Evolutionary conservation across 1,140 invertebrate genomes (phyloP), one percentile per base, ranked within the genome.

Genomic region (Venturia canescens): DNA sequence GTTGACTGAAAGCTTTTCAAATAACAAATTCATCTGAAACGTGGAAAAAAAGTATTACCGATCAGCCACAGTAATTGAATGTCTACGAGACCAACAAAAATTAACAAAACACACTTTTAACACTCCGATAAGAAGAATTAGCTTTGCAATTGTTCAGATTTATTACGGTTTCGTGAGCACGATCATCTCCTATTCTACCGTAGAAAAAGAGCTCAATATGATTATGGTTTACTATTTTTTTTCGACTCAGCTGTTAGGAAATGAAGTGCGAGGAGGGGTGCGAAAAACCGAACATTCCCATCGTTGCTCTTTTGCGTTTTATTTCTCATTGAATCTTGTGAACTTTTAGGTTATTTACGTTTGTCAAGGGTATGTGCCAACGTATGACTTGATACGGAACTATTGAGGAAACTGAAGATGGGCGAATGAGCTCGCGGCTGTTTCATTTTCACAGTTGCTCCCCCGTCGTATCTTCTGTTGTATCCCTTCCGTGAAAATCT

Each of bases 401-500:
- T 34, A 63, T 16, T 34, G 50, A n/a, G 16, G 16, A 18, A 53
- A 63, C 80, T 78, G 79, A 84, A 85, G 77, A 83, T 80, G 63
- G 82, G 71, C 81, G 80, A 60, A 60, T 76, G 53, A 23, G 72
- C 50, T 38, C 57, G 48, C 78, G 60, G 21, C 23, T n/a, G n/a
- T n/a, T 23, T 63, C 69, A 72, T 84, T 84, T 80, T 29, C 16
- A 16, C 66, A 31, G 29, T 18, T 18, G 18, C 1, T 53, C 53
- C 38, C 21, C 27, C 21, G 6, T 29, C 44, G 57, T 29, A 16
- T 26, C 76, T 23, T 1, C 21, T 29, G 26, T 23, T 53, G n/a
- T 13, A 15, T 44, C 21, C 38, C 38, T 67, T 57, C 50, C 44
- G 72, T 18, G 70, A 53, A 79, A 84, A 79, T 82, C 75, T 79